Conservation (phyloP, 2,888 invertebrate genomes). For the Dione vanillae region DNA sequence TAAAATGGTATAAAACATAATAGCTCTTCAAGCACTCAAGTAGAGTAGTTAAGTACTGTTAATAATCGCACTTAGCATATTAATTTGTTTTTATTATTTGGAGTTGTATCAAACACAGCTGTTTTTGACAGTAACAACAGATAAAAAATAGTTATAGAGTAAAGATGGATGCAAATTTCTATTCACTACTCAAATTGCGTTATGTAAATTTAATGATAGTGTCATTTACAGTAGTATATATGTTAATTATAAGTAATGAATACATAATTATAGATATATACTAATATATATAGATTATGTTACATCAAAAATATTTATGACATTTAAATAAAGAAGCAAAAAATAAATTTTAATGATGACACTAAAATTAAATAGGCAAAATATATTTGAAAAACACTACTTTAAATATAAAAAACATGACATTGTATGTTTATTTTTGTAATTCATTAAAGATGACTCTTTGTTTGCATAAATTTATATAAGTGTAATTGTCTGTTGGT, state of each 20-base stretch:
- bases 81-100: constrained; percentile 7
- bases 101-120: constrained; percentile 3
- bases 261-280: too few species aligned
- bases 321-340: not conserved
- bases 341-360: not conserved
- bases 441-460: not conserved
- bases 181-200: too few species aligned
- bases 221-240: too few species aligned
- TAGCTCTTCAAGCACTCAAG: not conserved
- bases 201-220: too few species aligned
- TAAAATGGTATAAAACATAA: not conserved
- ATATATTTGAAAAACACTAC: not conserved
- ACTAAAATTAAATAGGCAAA: not conserved
- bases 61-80: not conserved
- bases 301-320: not conserved
- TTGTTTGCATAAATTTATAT: not conserved
- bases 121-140: not conserved
- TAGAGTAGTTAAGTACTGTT: not conserved
- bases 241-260: too few species aligned
- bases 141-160: not conserved
- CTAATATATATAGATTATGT: too few species aligned
- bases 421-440: not conserved
- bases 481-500: not conserved
- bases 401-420: not conserved
- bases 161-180: too few species aligned